phyloP scores from a whole-genome alignment of 1,140 invertebrate species.

The Heliothis virescens region DNA sequence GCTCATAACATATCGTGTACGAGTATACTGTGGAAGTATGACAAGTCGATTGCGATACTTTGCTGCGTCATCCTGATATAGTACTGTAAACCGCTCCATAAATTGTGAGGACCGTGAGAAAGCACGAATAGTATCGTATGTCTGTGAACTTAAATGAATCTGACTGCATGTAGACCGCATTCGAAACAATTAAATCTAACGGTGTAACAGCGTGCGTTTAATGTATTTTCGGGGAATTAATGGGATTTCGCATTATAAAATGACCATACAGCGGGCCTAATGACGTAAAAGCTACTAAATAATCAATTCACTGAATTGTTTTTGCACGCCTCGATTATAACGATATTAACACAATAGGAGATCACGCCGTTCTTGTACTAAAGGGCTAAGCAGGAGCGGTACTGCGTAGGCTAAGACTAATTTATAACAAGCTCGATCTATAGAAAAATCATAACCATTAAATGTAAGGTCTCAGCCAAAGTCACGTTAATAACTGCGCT shows the following conservation, averaged over 20 bases:
- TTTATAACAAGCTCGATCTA: too few species aligned
- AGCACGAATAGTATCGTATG: constrained; percentile 14
- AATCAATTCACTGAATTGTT: background rate
- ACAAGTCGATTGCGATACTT: constrained; percentile 7
- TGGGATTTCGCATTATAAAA: constrained; percentile 1
- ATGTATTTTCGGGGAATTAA: constrained; percentile 33
- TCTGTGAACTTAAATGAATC: constrained; percentile 31
- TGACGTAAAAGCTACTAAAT: background rate
- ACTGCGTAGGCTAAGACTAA: too few species aligned
- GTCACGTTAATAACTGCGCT: too few species aligned
- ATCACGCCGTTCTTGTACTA: too few species aligned
- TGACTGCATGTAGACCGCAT: constrained; percentile 16
- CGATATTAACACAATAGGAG: too few species aligned
- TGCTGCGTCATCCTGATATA: background rate
- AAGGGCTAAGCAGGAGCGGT: too few species aligned
- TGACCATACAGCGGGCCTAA: background rate
- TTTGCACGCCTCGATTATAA: background rate
- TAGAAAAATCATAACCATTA: too few species aligned
- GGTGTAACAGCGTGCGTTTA: constrained; percentile 25
- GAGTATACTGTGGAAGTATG: background rate
- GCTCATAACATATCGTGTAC: too few species aligned
- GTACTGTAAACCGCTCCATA: constrained; percentile 9
- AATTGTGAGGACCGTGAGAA: background rate
- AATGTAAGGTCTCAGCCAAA: too few species aligned
- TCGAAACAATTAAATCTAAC: constrained; percentile 38